Percentiles rank a stretch among this genome's conserved stretches.
Evolutionary conservation across 1,140 invertebrate genomes (phyloP).

Genomic region (Orchestia grillus): DNA sequence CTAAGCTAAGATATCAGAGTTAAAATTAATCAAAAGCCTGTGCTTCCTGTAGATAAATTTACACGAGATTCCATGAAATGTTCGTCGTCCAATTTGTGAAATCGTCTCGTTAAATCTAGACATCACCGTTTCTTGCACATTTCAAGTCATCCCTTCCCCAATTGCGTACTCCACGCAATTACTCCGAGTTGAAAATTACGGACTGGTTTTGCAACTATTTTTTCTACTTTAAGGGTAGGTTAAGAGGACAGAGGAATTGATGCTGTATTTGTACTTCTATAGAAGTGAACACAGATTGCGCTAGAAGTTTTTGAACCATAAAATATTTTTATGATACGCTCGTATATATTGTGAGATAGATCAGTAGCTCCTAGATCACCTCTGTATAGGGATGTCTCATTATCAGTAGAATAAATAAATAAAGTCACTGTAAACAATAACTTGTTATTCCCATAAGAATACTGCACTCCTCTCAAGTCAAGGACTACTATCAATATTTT

Average conservation of each 20-base stretch:
- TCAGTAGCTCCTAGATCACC: too few relatives aligned
- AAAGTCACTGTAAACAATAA: too few relatives aligned
- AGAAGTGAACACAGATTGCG: not conserved
- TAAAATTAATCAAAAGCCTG: not conserved
- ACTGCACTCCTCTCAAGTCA: too few relatives aligned
- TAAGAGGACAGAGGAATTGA: not conserved
- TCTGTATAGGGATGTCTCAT: too few relatives aligned
- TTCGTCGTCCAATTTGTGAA: not conserved
- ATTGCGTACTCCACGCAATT: not conserved
- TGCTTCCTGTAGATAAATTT: constrained; percentile 15
- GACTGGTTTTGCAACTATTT: not conserved
- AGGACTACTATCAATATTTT: too few relatives aligned
- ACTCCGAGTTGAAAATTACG: not conserved
- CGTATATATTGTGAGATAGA: too few relatives aligned
- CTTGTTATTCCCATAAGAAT: too few relatives aligned
- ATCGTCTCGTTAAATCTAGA: not conserved
- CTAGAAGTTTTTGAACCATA: not conserved
- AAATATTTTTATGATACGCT: constrained; percentile 20
- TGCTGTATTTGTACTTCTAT: not conserved
- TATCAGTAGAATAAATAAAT: too few relatives aligned
- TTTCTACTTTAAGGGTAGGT: constrained; percentile 46
- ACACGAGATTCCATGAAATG: not conserved
- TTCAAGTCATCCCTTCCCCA: not conserved
- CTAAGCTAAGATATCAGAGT: not conserved
- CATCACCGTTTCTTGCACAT: not conserved